Evolutionary conservation across 1,140 invertebrate species (phyloP).

Genomic region (Nymphalis io): DNA sequence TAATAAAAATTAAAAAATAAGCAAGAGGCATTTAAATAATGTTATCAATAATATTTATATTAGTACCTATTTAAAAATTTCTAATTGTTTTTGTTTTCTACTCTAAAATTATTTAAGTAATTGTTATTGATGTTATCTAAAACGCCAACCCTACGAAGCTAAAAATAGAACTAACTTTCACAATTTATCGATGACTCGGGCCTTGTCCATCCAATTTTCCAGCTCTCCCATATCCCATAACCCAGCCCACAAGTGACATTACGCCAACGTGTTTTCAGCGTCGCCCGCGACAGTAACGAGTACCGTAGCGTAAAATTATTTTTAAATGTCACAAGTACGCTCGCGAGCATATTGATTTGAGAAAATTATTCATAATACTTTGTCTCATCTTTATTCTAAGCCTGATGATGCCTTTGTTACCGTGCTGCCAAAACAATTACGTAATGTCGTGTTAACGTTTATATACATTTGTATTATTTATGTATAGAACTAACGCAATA

Average conservation of each 20-base stretch:
- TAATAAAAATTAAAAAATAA: no score
- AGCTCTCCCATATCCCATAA: constrained; percentile 41
- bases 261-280: constrained; percentile 38
- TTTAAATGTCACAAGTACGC: constrained; percentile 60
- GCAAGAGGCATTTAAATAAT: no score
- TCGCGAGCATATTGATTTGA: constrained; percentile 26
- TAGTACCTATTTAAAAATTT: no score
- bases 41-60: no score
- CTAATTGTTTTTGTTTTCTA: no score
- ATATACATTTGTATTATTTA: background rate
- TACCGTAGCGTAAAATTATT: constrained; percentile 56
- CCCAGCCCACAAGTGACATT: constrained; percentile 41
- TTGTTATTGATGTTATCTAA: background rate
- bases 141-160: background rate
- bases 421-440: no score
- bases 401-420: no score
- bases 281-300: constrained; percentile 44
- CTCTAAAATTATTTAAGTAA: no score
- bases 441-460: no score
- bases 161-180: constrained; percentile 8
- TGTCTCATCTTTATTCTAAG: no score
- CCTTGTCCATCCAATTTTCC: constrained; percentile 55
- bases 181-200: constrained; percentile 46
- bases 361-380: constrained; percentile 9
- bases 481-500: no score